phyloP scores from a whole-genome alignment of 1,140 invertebrate species.

The Drosophila lini region DNA sequence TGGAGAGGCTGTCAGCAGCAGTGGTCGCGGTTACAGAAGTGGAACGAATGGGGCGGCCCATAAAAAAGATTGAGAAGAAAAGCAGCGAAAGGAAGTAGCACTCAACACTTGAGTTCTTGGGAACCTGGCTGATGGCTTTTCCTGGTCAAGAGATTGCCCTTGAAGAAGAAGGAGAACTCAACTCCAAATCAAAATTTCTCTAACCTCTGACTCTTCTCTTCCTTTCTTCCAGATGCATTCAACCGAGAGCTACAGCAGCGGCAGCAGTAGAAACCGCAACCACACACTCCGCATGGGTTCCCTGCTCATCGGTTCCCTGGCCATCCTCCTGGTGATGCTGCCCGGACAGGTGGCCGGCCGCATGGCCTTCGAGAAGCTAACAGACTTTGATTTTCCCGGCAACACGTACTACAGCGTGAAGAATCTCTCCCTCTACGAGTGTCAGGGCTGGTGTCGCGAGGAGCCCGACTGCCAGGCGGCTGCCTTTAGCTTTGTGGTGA shows the following conservation, averaged over 20 bases:
- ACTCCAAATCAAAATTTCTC: neutral
- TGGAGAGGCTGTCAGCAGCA: constrained; percentile 39
- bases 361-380: constrained; percentile 96
- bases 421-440: constrained; percentile 96
- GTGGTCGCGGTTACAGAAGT: constrained; percentile 32
- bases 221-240: constrained; percentile 37
- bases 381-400: constrained; percentile 95
- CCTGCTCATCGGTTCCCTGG: constrained; percentile 32
- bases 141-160: neutral
- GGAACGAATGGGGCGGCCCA: constrained; percentile 14
- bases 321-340: constrained; percentile 48
- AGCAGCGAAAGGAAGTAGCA: constrained; percentile 12
- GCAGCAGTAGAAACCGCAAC: constrained; percentile 32
- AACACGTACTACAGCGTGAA: constrained; percentile 96
- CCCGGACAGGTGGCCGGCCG: constrained; percentile 85
- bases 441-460: constrained; percentile 96
- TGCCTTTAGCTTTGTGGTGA: constrained; percentile 95
- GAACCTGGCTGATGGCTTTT: neutral
- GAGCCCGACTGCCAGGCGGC: constrained; percentile 95
- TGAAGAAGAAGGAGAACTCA: neutral
- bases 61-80: neutral
- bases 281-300: constrained; percentile 31
- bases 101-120: constrained; percentile 12
- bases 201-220: neutral
- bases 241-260: constrained; percentile 34